A percentile compares a stretch with the other conserved stretches of the same genome.
Evolutionary conservation across 2,888 invertebrate genomes (phyloP).

Genomic region (Hypomecis punctinalis): DNA sequence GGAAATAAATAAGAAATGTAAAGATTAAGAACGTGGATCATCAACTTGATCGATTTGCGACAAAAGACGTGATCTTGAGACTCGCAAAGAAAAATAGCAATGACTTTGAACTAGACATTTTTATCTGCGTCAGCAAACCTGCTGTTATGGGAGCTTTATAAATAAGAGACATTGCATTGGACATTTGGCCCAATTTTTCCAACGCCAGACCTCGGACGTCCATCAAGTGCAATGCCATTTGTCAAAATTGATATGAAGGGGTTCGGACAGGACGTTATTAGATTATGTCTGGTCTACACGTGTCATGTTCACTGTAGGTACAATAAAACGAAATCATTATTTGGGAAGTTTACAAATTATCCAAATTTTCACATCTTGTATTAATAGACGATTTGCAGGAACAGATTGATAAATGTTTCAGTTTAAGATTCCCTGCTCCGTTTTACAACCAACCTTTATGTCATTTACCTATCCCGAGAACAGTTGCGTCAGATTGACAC

Average conservation of each 20-base stretch:
- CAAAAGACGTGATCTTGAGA: conserved; percentile 37
- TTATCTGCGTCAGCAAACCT: conserved; percentile 24
- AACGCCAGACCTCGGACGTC: conserved; percentile 43
- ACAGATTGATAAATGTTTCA: conserved; percentile 6
- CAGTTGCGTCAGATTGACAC: conserved; percentile 45
- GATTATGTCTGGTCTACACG: conserved; percentile 26
- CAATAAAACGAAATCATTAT: neutral
- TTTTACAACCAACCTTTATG: conserved; percentile 9
- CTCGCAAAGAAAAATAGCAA: conserved; percentile 36
- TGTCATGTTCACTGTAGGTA: neutral
- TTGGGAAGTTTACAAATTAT: neutral
- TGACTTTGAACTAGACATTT: conserved; percentile 24
- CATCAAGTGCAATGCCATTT: conserved; percentile 43
- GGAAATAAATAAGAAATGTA: conserved; percentile 10
- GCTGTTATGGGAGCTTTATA: conserved; percentile 32
- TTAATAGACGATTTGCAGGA: conserved; percentile 7
- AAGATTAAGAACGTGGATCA: neutral
- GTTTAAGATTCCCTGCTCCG: neutral
- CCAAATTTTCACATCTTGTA: neutral
- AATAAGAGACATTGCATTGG: conserved; percentile 35
- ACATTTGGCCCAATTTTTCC: conserved; percentile 41
- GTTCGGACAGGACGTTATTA: conserved; percentile 35
- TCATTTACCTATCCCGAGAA: conserved; percentile 29
- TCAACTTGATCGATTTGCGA: conserved; percentile 26
- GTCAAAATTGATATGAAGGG: conserved; percentile 41